Base-by-base conservation (phyloP, 2,888 invertebrate genomes). In the Netelia melanura region DNA sequence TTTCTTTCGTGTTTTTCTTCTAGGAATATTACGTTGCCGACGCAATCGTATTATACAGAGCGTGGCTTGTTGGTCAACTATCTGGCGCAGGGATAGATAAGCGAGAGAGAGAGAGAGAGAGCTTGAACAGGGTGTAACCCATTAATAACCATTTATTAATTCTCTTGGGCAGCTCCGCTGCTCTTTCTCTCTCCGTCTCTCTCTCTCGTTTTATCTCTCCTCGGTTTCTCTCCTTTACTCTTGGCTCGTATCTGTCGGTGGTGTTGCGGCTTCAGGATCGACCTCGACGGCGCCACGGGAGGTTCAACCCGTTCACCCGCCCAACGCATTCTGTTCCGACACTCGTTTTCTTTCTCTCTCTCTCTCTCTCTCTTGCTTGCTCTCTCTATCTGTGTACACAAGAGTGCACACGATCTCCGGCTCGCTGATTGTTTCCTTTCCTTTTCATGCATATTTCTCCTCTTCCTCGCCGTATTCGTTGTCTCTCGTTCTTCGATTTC, bases 91-190 rank as follows among this genome's bases (percentile, higher is more conserved):
- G 9, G 62, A 25, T 62, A 25, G n/a, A 62, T 62, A 64, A 25
- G 38, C 38, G 1, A 65, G 52, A 43, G 25, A 75, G 25, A 67
- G 64, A 79, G 70, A 77, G 43, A 82, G 70, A 80, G 70, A 67
- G 75, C 52, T 77, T 67, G 76, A 78, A 56, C 58, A 79, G 78
- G 62, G 65, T 43, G 70, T 71, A 68, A 62, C 64, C 79, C 68
- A 85, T 86, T 86, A 86, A 85, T 85, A 85, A 83, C 79, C 83
- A 86, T 86, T 86, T 86, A 85, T 86, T 85, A 86, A 86, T 83
- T 72, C 65, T 58, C 85, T 72, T 65, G 48, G 79, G 81, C 85
- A 81, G 75, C 81, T 81, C 75, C 81, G 44, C 58, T 79, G 52
- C 25, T 23, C 54, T 74, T 62, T 44, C 44, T 71, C 68, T 77